phyloP scores from a whole-genome alignment of 2,888 invertebrate genomes.

The Axea sp. region DNA sequence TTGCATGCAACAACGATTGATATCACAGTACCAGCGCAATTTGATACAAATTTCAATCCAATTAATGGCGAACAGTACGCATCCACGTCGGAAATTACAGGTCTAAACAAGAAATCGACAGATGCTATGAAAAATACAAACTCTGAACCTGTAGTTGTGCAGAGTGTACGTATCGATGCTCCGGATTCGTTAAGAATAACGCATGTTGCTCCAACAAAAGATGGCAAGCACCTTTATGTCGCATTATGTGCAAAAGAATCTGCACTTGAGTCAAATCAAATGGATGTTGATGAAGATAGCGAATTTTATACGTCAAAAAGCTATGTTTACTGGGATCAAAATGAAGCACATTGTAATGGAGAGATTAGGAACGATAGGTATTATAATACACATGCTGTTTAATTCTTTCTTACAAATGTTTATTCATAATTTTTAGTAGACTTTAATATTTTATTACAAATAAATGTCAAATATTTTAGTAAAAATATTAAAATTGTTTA shows the following conservation, averaged over 20 bases:
- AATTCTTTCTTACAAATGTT: too few relatives aligned
- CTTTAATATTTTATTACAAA: too few relatives aligned
- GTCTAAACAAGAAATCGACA: slow-evolving; percentile 70
- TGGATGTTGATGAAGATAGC: slow-evolving; percentile 78
- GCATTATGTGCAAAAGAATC: slow-evolving; percentile 69
- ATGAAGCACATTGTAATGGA: slow-evolving; percentile 82
- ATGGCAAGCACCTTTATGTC: slow-evolving; percentile 74
- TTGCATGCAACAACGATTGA: slow-evolving; percentile 69
- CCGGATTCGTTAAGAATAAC: slow-evolving; percentile 72
- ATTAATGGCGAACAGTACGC: slow-evolving; percentile 75
- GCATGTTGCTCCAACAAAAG: slow-evolving; percentile 71
- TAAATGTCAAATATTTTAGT: too few relatives aligned
- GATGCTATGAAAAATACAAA: slow-evolving; percentile 71
- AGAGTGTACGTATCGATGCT: slow-evolving; percentile 74
- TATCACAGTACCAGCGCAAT: slow-evolving; percentile 67
- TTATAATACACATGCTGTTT: too few relatives aligned
- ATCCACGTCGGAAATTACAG: slow-evolving; percentile 73
- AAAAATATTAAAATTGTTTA: too few relatives aligned
- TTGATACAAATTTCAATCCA: slow-evolving; percentile 75
- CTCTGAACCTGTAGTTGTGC: slow-evolving; percentile 75
- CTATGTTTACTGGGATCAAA: slow-evolving; percentile 83
- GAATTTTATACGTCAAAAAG: slow-evolving; percentile 74
- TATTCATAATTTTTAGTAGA: too few relatives aligned
- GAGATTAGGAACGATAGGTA: slow-evolving; percentile 76
- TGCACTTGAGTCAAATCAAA: slow-evolving; percentile 75